A percentile compares a stretch with the other conserved stretches of the same genome.
phyloP scores from a whole-genome alignment of 2,113 vertebrate genomes.

The Clarias macrocephalus region DNA sequence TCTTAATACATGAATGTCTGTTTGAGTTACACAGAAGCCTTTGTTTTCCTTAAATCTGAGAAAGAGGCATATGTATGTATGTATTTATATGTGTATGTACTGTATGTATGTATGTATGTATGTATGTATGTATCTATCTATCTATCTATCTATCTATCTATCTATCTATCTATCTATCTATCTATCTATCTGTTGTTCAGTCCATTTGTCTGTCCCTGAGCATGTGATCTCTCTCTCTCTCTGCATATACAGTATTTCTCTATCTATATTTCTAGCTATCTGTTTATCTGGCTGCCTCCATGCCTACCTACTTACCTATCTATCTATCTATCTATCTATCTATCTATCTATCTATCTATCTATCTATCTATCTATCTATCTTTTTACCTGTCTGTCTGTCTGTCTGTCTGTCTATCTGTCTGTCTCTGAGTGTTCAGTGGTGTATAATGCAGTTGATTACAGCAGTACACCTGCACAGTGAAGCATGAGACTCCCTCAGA shows the following conservation, averaged over 20 bases:
- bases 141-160: background rate
- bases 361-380: background rate
- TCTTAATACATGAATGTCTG: constrained; percentile 28
- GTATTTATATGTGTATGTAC: too few relatives aligned
- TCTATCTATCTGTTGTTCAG: background rate
- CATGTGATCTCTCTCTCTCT: background rate
- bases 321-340: background rate
- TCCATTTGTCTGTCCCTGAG: background rate
- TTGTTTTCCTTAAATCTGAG: constrained; percentile 33
- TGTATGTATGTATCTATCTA: background rate
- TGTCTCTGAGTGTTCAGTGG: background rate
- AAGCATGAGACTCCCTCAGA: constrained; percentile 16
- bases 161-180: background rate
- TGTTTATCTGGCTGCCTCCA: background rate
- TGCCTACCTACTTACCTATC: background rate
- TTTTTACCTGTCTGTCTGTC: background rate
- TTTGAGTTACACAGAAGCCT: constrained; percentile 10
- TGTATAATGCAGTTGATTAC: constrained; percentile 16
- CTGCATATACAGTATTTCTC: background rate
- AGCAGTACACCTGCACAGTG: constrained; percentile 23
- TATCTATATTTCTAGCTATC: background rate
- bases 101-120: background rate
- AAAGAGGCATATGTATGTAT: constrained; percentile 28
- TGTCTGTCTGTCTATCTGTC: background rate
- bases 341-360: background rate